phyloP scores from a whole-genome alignment of 2,113 vertebrate species.

The Mesembrinibis cayennensis region DNA sequence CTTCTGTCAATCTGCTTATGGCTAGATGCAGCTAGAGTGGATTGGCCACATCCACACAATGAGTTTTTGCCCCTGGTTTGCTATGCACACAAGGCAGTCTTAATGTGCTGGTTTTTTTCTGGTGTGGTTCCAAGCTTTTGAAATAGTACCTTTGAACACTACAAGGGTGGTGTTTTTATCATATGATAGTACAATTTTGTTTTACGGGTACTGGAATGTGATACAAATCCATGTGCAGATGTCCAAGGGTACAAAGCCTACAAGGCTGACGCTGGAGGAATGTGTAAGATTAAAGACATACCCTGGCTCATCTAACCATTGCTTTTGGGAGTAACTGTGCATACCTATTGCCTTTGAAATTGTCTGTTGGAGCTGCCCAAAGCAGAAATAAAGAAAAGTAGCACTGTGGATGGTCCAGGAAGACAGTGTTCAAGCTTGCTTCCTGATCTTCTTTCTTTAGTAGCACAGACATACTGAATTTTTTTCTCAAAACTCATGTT shows the following conservation, averaged over 20 bases:
- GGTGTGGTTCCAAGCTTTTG: neutral
- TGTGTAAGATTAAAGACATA: neutral
- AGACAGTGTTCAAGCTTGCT: neutral
- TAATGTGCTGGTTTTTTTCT: neutral
- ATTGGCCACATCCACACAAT: neutral
- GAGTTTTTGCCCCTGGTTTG: neutral
- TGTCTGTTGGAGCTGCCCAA: neutral
- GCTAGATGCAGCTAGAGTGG: neutral
- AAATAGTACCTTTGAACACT: neutral
- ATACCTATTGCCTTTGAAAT: neutral
- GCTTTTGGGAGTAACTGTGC: neutral
- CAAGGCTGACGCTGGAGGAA: neutral
- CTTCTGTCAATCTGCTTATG: neutral
- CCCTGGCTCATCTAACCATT: neutral
- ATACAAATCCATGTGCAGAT: neutral
- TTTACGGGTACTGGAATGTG: neutral
- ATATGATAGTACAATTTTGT: rapidly evolving
- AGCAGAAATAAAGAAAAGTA: neutral
- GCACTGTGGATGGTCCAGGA: neutral
- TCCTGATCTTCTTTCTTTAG: neutral
- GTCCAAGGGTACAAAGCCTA: neutral
- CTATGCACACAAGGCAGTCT: neutral
- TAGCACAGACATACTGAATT: neutral
- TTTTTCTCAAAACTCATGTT: neutral
- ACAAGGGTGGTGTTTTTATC: neutral